These are phyloP conservation scores for Sesia apiformis DNA, from an alignment of 2,888 invertebrate species.

Conservation along the genomic window DNA sequence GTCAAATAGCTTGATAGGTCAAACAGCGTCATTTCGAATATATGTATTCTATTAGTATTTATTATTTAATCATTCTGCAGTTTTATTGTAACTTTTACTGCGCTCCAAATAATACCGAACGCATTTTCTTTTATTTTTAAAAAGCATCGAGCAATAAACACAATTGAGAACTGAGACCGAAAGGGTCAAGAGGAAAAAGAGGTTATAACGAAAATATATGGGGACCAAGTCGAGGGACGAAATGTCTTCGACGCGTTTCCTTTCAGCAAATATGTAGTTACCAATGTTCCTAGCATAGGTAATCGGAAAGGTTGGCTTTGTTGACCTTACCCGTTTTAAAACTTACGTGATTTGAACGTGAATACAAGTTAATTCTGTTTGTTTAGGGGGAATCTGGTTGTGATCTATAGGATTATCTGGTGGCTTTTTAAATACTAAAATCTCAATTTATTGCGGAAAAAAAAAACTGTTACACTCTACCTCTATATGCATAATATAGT, in stretches of 20 bases:
- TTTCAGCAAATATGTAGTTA: not conserved
- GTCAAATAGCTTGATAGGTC: no score
- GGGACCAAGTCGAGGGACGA: slow-evolving; percentile 18
- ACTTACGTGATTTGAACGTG: not conserved
- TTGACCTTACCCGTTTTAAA: not conserved
- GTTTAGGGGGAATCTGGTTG: not conserved
- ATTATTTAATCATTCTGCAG: no score
- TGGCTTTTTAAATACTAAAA: no score
- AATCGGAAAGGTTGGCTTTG: not conserved
- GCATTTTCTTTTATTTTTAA: slow-evolving; percentile 6
- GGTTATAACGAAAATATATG: slow-evolving; percentile 41
- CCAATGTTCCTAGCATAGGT: slow-evolving; percentile 1
- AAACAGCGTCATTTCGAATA: no score
- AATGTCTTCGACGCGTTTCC: slow-evolving; percentile 12
- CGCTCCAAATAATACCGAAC: not conserved
- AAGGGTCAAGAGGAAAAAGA: slow-evolving; percentile 31
- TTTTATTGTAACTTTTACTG: not conserved
- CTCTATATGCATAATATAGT: no score
- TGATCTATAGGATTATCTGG: no score
- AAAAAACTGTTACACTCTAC: no score
- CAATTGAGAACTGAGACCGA: slow-evolving; percentile 9
- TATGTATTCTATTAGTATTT: no score
- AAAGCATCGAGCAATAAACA: slow-evolving; percentile 14
- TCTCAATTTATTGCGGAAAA: no score
- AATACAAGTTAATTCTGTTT: not conserved